Conservation (phyloP, 2,113 vertebrate genomes). For the Microtus montanus region DNA sequence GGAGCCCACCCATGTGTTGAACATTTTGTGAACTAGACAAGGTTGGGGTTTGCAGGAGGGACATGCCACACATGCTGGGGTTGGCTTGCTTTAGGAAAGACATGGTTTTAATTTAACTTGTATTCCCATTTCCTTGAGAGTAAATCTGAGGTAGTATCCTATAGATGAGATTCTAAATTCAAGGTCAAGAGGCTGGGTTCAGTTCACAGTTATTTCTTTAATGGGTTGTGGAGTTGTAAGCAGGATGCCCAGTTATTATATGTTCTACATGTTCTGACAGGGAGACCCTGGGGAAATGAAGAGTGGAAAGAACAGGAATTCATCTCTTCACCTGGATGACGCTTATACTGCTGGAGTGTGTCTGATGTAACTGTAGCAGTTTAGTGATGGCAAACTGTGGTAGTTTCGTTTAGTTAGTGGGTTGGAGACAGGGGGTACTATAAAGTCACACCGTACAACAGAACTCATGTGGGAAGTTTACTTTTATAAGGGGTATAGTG, state of each 20-base stretch:
- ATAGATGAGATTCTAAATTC: neutral
- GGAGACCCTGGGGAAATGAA: neutral
- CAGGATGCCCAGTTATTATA: neutral
- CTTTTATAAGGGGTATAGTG: too few relatives aligned
- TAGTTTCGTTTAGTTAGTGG: too few relatives aligned
- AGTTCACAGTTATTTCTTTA: slow-evolving; percentile 14
- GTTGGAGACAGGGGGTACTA: too few relatives aligned
- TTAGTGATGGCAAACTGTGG: neutral
- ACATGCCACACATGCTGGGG: neutral
- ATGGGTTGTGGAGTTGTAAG: slow-evolving; percentile 9
- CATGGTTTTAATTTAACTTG: slow-evolving; percentile 36
- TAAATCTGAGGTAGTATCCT: slow-evolving; percentile 36
- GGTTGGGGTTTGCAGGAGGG: neutral
- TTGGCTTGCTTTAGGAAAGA: neutral
- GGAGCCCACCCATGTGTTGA: neutral
- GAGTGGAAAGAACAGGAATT: neutral
- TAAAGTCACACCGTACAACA: too few relatives aligned
- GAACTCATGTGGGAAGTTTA: too few relatives aligned
- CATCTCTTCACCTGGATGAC: neutral
- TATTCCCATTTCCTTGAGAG: neutral
- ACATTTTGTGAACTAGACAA: neutral
- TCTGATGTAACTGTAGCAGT: neutral
- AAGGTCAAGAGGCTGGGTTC: neutral
- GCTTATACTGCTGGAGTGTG: neutral
- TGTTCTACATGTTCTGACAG: neutral